These are phyloP conservation scores for Galaxias olidus DNA, from an alignment of 2,797 vertebrate genomes.

Conservation along the genomic window DNA sequence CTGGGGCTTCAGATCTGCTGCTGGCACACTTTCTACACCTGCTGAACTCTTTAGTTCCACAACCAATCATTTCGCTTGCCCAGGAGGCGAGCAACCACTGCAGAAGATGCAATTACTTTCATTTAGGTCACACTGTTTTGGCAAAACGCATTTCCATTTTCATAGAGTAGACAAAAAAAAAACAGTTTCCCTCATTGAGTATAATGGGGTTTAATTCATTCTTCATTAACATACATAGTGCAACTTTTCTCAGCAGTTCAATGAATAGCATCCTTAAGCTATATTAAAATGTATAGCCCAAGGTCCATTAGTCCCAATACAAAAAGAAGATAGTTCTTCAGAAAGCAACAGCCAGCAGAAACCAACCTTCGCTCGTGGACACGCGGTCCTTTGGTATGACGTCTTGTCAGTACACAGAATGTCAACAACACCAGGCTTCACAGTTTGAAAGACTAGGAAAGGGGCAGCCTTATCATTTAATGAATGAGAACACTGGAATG, in stretches of 20 bases:
- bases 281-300: too few relatives aligned
- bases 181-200: neutral
- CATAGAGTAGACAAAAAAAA: too few relatives aligned
- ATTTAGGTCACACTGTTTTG: slow-evolving; percentile 1
- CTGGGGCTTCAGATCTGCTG: slow-evolving; percentile 19
- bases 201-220: neutral
- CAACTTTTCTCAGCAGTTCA: neutral
- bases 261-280: too few relatives aligned
- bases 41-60: slow-evolving; percentile 30
- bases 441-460: slow-evolving; percentile 20
- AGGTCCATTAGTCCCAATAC: too few relatives aligned
- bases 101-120: slow-evolving; percentile 4
- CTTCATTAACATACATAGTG: neutral
- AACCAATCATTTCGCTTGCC: slow-evolving; percentile 2
- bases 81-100: slow-evolving; percentile 9
- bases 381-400: neutral
- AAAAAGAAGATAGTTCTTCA: neutral
- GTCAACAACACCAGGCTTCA: slow-evolving; percentile 33
- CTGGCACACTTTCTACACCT: slow-evolving; percentile 33
- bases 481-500: slow-evolving; percentile 55
- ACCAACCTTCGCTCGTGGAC: neutral
- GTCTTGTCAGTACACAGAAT: slow-evolving; percentile 18
- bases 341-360: neutral
- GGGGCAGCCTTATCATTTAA: slow-evolving; percentile 66
- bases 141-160: neutral